Conservation (phyloP, 2,797 vertebrate genomes). For the Triplophysa bombifrons region DNA sequence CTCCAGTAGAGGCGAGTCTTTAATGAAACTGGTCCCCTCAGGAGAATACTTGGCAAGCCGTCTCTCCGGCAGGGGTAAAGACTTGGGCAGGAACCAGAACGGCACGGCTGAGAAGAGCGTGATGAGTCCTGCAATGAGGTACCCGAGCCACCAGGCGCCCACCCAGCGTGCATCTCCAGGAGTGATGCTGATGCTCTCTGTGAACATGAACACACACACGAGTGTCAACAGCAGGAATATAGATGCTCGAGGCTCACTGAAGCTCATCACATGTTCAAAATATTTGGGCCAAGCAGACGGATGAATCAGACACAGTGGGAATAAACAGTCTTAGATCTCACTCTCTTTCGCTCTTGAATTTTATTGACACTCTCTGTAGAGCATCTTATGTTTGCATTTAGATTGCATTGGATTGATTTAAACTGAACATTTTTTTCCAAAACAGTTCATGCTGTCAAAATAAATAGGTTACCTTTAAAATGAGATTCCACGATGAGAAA, state of each 20-base stretch:
- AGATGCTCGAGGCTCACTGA: constrained; percentile 1
- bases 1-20: constrained; percentile 71
- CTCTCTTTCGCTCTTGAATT: background rate
- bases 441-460: too few relatives aligned
- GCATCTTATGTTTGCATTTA: too few relatives aligned
- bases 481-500: too few relatives aligned
- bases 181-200: constrained; percentile 83
- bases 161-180: constrained; percentile 89
- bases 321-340: constrained; percentile 22
- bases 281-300: constrained; percentile 36
- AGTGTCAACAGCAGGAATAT: background rate
- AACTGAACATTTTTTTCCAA: too few relatives aligned
- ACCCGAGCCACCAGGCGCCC: constrained; percentile 96
- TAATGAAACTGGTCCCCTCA: constrained; percentile 86
- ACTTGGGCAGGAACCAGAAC: constrained; percentile 93
- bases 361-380: background rate
- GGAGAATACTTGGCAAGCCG: constrained; percentile 78
- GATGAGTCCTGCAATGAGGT: constrained; percentile 85
- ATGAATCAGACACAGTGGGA: background rate
- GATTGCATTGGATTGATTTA: too few relatives aligned
- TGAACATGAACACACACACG: constrained; percentile 6
- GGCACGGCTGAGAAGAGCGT: constrained; percentile 85
- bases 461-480: too few relatives aligned
- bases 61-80: constrained; percentile 73
- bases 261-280: constrained; percentile 41